Percentiles rank a stretch among this genome's conserved stretches.
phyloP scores from a whole-genome alignment of 92 coral and sea anemone species.

The Epizoanthus scotinus region DNA sequence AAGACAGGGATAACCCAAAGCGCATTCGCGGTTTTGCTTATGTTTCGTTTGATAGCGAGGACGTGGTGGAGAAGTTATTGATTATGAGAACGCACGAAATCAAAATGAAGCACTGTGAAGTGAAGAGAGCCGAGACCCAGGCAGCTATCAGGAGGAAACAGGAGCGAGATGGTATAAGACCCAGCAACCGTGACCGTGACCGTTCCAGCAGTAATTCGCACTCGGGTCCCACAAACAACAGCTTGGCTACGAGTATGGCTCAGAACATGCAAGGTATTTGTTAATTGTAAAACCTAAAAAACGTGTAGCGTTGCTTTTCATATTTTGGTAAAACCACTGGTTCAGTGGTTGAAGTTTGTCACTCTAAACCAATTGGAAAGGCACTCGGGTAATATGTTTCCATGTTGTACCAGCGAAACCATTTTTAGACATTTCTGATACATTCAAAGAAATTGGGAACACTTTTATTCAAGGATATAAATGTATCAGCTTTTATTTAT shows the following conservation, averaged over 20 bases:
- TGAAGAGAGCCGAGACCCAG: slow-evolving; percentile 92
- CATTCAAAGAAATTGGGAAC: neutral
- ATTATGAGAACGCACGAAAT: slow-evolving; percentile 89
- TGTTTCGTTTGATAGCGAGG: slow-evolving; percentile 89
- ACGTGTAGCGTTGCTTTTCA: no score
- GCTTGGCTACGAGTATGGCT: neutral
- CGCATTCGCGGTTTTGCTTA: slow-evolving; percentile 96
- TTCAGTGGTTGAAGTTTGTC: no score
- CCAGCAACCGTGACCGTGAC: slow-evolving; percentile 7
- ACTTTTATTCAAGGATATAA: no score
- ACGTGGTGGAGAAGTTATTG: slow-evolving; percentile 85
- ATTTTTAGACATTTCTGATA: neutral
- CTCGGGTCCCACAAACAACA: neutral
- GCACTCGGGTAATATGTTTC: no score
- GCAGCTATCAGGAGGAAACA: slow-evolving; percentile 81
- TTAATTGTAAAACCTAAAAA: no score
- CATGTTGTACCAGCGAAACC: no score
- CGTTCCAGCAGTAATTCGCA: neutral
- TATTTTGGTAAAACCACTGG: no score
- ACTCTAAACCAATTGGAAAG: no score
- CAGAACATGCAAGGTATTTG: slow-evolving; percentile 22
- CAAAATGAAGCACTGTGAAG: slow-evolving; percentile 93
- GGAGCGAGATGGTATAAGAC: slow-evolving; percentile 65
- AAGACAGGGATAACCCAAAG: slow-evolving; percentile 83
- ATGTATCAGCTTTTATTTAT: no score